Percentiles rank a stretch among this genome's conserved stretches.
Conservation (phyloP, 1,140 invertebrate genomes). For the Drosophila melanica region DNA sequence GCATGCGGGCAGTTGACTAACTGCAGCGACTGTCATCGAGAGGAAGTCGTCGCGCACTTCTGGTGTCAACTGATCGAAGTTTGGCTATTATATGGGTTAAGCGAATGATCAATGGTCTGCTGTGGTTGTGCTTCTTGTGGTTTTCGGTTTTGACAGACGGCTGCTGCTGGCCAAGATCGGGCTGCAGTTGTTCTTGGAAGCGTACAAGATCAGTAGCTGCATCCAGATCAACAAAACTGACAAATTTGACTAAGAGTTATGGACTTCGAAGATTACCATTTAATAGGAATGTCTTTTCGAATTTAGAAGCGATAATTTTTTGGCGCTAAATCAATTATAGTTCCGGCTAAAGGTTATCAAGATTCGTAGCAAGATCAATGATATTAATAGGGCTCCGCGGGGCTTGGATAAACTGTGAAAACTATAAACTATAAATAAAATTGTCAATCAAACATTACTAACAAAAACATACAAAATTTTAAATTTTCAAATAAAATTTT, state of each 20-base stretch:
- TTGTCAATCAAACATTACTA: no score
- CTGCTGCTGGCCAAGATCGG: conserved; percentile 14
- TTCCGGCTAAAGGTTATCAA: background rate
- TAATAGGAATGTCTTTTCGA: background rate
- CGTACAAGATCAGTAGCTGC: conserved; percentile 24
- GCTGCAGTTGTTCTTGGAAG: conserved; percentile 21
- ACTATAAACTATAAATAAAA: no score
- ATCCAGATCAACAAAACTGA: conserved; percentile 10
- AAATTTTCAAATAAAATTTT: background rate
- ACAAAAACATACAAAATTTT: background rate
- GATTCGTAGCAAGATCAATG: background rate
- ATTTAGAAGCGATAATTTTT: conserved; percentile 2
- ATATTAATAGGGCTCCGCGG: background rate
- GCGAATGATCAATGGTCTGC: conserved; percentile 28
- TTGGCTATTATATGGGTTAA: conserved; percentile 36
- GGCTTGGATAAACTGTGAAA: no score
- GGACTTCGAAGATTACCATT: conserved; percentile 1
- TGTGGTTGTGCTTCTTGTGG: conserved; percentile 6
- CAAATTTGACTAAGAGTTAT: conserved; percentile 28
- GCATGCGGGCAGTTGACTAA: conserved; percentile 44
- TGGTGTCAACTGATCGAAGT: conserved; percentile 32
- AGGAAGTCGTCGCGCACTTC: conserved; percentile 18
- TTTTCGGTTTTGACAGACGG: background rate
- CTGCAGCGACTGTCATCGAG: conserved; percentile 28
- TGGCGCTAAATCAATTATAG: background rate